phyloP scores from a whole-genome alignment of 2,113 vertebrate species.

The Alligator mississippiensis region DNA sequence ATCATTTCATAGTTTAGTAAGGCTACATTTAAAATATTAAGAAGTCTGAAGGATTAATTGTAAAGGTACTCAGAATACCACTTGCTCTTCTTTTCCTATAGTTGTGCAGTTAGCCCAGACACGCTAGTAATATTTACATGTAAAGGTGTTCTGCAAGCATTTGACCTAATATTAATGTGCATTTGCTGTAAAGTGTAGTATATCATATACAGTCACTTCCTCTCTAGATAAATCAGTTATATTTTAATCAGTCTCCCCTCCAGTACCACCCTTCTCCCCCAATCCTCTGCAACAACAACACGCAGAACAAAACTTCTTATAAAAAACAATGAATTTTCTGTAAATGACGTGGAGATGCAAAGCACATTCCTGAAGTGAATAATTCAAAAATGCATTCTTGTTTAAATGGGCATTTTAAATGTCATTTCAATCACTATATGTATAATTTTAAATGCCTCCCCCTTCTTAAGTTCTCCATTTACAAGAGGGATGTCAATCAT shows the following conservation, averaged over 20 bases:
- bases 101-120: slow-evolving; percentile 9
- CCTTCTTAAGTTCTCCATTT: slow-evolving; percentile 37
- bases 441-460: slow-evolving; percentile 41
- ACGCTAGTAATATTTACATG: slow-evolving; percentile 46
- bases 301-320: not conserved
- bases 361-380: slow-evolving; percentile 10
- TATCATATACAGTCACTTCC: slow-evolving; percentile 7
- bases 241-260: slow-evolving; percentile 44
- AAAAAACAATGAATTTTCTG: slow-evolving; percentile 19
- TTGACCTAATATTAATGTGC: slow-evolving; percentile 42
- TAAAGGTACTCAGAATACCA: not conserved
- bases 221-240: not conserved
- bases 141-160: slow-evolving; percentile 31
- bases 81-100: slow-evolving; percentile 6
- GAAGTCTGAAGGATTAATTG: not conserved
- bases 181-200: slow-evolving; percentile 45
- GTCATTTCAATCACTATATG: slow-evolving; percentile 46
- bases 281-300: not conserved
- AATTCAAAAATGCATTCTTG: slow-evolving; percentile 47
- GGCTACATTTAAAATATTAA: not conserved
- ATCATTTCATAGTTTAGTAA: slow-evolving; percentile 8
- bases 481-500: slow-evolving; percentile 32
- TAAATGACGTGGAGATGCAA: slow-evolving; percentile 19
- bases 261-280: not conserved
- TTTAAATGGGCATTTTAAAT: slow-evolving; percentile 61